Percentiles rank a stretch among this genome's conserved stretches.
Evolutionary conservation across 2,797 vertebrate genomes (phyloP).

Genomic region (Somateria mollissima): DNA sequence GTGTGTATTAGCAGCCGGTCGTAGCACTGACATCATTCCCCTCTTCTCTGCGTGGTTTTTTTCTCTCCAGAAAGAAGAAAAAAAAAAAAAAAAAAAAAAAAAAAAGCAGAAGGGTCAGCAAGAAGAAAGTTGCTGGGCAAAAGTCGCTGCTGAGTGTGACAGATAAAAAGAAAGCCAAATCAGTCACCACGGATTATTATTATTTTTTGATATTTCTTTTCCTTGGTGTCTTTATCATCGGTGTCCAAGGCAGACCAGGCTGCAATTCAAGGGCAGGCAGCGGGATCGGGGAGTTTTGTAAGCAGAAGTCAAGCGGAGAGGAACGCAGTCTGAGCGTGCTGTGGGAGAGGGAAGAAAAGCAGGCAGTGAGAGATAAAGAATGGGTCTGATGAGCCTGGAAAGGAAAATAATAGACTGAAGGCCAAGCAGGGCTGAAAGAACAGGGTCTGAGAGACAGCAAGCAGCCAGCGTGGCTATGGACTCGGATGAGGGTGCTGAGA

Average conservation of each 20-base stretch:
- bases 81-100: background rate
- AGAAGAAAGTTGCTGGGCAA: background rate
- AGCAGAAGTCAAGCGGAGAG: constrained; percentile 20
- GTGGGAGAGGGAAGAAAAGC: constrained; percentile 37
- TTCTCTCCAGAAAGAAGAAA: background rate
- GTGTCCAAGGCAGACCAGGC: background rate
- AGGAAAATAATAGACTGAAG: constrained; percentile 40
- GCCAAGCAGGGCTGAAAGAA: constrained; percentile 14
- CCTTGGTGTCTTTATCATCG: background rate
- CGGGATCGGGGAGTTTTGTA: background rate
- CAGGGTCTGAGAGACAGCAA: background rate
- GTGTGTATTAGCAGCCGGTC: accelerated
- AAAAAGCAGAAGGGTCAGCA: accelerated
- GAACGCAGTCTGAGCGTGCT: background rate
- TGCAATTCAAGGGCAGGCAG: background rate
- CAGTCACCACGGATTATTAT: background rate
- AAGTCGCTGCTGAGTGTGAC: accelerated
- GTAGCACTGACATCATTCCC: background rate
- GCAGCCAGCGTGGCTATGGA: background rate
- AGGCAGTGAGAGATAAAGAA: constrained; percentile 39
- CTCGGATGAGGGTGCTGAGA: background rate
- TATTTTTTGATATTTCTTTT: background rate
- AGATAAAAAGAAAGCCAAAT: background rate
- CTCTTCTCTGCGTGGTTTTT: background rate
- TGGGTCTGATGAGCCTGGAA: constrained; percentile 12